Evolutionary conservation across 2,888 invertebrate genomes (phyloP), one percentile per base, ranked within the genome.

Genomic region (Portevinia maculata): DNA sequence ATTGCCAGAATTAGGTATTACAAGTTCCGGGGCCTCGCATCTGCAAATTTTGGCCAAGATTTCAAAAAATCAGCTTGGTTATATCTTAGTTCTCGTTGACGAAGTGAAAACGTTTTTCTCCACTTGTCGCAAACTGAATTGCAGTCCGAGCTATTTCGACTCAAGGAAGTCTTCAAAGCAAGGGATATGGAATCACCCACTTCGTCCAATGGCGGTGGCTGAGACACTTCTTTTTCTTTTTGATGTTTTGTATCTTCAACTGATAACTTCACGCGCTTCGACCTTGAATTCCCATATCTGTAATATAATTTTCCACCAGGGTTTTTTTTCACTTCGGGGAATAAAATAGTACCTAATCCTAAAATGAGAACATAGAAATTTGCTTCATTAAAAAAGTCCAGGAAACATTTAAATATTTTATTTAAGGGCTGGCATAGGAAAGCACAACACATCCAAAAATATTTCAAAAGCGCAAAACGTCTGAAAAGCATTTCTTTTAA

Each of bases 261-360:
- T 9, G 44, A 44, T 6, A 15, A 5, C 21, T 5, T 60, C 8
- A n/a, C 3, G 3, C 46, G 44, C 8, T 60, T 44, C 32, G 59
- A 30, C 7, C 44, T 17, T 5, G 59, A 46, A 11, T 46, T 46
- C 13, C n/a, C 17, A 11, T 44, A 44, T 19, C 19, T 19, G 9
- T 9, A 7, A 11, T 41, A 57, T 3, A 57, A 15, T 15, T 57
- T 41, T 1, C 57, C 41, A 15, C 57, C 24, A 28, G 41, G 57
- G 15, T 57, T 41, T 28, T 57, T 39, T 57, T 41, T 41, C 4
- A 37, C 39, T 37, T 37, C 55, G 55, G 11, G 55, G 21, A n/a
- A 55, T 55, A n/a, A 55, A 55, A 55, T 44, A 19, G 44, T 19
- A 19, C 1, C n/a, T n/a, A n/a, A n/a, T n/a, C n/a, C n/a, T n/a